Evolutionary conservation across 2,797 vertebrate species (phyloP).

Genomic region (Tragopan temminckii): DNA sequence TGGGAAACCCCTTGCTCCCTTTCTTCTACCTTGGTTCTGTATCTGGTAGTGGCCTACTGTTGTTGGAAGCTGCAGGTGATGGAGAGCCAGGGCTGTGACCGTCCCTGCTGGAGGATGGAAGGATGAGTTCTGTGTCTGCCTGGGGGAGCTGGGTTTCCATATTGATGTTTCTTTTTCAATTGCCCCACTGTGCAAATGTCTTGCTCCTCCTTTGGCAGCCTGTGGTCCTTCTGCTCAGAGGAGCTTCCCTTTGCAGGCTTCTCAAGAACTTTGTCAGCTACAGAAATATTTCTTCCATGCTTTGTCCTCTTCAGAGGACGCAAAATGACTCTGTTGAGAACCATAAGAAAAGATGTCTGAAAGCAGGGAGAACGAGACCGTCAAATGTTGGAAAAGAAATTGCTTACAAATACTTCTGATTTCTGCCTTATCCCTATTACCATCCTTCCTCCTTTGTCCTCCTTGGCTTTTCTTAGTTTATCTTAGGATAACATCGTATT

Average conservation of each 20-base stretch:
- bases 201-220: not conserved
- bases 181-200: not conserved
- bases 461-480: conserved; percentile 31
- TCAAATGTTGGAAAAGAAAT: conserved; percentile 18
- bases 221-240: not conserved
- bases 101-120: rapidly evolving
- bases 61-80: rapidly evolving
- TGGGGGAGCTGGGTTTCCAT: not conserved
- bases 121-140: not conserved
- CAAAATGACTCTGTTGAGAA: not conserved
- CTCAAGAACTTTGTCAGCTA: not conserved
- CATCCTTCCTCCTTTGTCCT: conserved; percentile 42
- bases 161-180: not conserved
- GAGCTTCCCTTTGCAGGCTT: not conserved
- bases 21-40: not conserved
- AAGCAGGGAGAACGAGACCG: conserved; percentile 20
- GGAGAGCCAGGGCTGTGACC: not conserved
- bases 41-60: not conserved
- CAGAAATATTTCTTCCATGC: not conserved
- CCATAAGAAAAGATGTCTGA: not conserved
- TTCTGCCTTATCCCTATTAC: conserved; percentile 27
- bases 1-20: not conserved
- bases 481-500: not conserved
- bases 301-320: not conserved
- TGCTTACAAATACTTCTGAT: conserved; percentile 26